Percentiles rank a stretch among this genome's conserved stretches.
phyloP scores from a whole-genome alignment of 2,797 vertebrate genomes.

The Cryptoprocta ferox region DNA sequence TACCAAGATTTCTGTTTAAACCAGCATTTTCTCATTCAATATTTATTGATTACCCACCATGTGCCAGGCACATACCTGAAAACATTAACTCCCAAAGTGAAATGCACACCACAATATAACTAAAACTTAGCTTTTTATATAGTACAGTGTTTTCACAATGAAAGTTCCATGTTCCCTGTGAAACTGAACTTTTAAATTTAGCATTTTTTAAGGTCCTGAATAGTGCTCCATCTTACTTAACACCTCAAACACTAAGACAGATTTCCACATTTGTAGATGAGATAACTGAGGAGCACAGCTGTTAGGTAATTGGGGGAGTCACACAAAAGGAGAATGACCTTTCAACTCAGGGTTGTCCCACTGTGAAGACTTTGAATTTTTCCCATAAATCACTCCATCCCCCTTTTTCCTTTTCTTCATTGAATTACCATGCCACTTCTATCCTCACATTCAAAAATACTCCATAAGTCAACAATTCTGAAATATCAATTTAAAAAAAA shows the following conservation, averaged over 20 bases:
- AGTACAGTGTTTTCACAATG: not conserved
- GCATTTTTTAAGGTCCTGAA: not conserved
- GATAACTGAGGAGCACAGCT: not conserved
- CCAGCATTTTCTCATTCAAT: constrained; percentile 60
- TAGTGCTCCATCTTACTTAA: not conserved
- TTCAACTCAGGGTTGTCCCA: not conserved
- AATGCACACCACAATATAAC: constrained; percentile 46
- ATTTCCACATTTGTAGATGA: not conserved
- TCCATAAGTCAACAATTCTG: not conserved
- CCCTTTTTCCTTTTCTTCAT: not conserved
- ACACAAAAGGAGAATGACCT: not conserved
- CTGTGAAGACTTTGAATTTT: not conserved
- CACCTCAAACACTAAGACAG: not conserved
- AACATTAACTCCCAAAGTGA: constrained; percentile 53
- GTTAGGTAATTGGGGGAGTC: not conserved
- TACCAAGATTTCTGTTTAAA: constrained; percentile 51
- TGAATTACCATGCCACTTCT: not conserved
- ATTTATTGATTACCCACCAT: constrained; percentile 49
- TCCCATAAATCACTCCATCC: not conserved
- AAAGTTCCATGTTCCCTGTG: not conserved
- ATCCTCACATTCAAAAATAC: not conserved
- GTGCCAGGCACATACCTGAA: constrained; percentile 58
- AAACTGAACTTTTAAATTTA: constrained; percentile 32
- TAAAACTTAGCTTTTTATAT: constrained; percentile 33
- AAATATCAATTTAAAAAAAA: not conserved